Evolutionary conservation across 1,140 invertebrate genomes (phyloP).

Genomic region (Pseudobourletiella spinata): DNA sequence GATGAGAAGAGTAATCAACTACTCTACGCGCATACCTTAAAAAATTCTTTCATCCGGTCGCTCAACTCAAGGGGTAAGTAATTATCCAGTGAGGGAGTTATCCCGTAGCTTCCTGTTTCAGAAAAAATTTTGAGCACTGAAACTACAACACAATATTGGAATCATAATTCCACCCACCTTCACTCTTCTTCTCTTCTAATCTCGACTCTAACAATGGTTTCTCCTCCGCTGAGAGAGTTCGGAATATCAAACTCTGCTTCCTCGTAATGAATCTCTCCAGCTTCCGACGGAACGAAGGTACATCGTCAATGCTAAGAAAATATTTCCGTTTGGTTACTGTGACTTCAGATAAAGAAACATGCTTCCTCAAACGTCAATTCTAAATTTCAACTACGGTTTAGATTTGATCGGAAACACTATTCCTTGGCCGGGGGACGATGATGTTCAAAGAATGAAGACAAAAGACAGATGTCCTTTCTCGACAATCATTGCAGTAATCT

Average conservation of each 20-base stretch:
- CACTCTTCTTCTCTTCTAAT: neutral
- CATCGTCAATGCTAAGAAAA: constrained; percentile 12
- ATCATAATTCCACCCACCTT: neutral
- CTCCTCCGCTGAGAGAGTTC: constrained; percentile 23
- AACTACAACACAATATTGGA: neutral
- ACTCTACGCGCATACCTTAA: constrained; percentile 52
- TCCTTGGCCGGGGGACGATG: neutral
- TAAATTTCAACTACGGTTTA: constrained; percentile 7
- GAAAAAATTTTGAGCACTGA: neutral
- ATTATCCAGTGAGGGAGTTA: constrained; percentile 75
- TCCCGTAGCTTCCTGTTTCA: constrained; percentile 61
- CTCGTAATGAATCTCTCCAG: constrained; percentile 23
- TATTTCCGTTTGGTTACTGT: neutral
- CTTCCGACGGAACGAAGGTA: constrained; percentile 13
- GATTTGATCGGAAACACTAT: neutral
- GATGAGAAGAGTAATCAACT: neutral
- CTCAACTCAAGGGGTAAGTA: constrained; percentile 63
- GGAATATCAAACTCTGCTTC: constrained; percentile 28
- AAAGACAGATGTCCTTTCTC: neutral
- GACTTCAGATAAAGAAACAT: neutral
- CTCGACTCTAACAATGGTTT: neutral
- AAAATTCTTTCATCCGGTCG: constrained; percentile 63
- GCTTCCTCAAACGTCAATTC: neutral
- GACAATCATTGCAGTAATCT: neutral
- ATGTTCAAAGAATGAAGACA: neutral